Conservation (phyloP, 2,113 vertebrate genomes). For the Casuarius casuarius region DNA sequence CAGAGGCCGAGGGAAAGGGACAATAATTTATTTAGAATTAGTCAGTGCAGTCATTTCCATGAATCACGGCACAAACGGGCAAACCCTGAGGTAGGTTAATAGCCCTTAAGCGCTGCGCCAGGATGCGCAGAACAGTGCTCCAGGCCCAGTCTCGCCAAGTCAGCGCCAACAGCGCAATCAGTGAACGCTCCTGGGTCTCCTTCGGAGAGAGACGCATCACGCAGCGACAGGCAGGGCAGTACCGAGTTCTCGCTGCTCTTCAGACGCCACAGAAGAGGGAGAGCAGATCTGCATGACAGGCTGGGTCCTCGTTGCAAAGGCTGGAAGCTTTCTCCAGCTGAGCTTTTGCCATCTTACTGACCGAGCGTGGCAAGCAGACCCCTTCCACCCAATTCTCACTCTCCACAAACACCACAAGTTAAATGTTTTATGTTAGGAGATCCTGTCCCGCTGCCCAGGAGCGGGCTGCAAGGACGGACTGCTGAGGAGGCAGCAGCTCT, state of each 20-base stretch:
- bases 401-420: not conserved
- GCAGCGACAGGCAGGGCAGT: not conserved
- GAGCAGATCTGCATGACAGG: accelerated
- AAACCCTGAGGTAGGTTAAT: not conserved
- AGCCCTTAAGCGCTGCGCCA: not conserved
- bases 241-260: not conserved
- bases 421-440: too few relatives aligned
- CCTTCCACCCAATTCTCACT: not conserved
- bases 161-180: not conserved
- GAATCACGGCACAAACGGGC: not conserved
- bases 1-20: not conserved
- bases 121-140: accelerated
- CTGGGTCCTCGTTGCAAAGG: accelerated
- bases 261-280: not conserved
- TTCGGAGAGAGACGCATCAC: not conserved
- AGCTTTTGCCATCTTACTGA: not conserved
- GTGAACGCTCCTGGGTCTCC: not conserved
- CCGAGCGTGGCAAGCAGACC: not conserved
- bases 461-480: not conserved
- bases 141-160: not conserved
- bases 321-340: not conserved
- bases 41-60: accelerated
- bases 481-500: not conserved
- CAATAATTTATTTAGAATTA: not conserved
- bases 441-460: not conserved